Percentiles rank a stretch among this genome's conserved stretches.
These are phyloP conservation scores for Pangasius macronema DNA, from an alignment of 2,797 vertebrate species.

Conservation along the genomic window DNA sequence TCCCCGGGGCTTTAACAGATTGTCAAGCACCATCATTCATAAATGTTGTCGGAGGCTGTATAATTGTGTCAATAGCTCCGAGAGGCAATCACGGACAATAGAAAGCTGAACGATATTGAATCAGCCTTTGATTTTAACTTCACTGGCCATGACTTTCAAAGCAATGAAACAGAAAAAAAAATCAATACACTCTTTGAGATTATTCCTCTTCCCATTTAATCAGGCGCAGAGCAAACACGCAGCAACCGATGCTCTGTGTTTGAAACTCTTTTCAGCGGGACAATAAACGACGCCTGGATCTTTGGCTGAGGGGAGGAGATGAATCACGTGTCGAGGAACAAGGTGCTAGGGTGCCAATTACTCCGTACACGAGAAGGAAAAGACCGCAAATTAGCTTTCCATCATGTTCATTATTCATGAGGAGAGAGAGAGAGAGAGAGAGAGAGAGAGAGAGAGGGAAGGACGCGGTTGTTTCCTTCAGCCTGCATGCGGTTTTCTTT, in stretches of 20 bases:
- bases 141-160: neutral
- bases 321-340: conserved; percentile 58
- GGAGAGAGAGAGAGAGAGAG: conserved; percentile 1
- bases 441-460: conserved; percentile 10
- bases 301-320: conserved; percentile 45
- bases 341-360: conserved; percentile 37
- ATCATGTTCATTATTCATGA: conserved; percentile 36
- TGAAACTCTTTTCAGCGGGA: conserved; percentile 39
- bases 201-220: conserved; percentile 27
- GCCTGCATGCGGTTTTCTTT: neutral
- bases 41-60: neutral
- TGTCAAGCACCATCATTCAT: neutral
- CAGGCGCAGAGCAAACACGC: conserved; percentile 9
- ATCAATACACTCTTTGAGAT: conserved; percentile 11
- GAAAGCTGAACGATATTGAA: conserved; percentile 2
- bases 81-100: neutral
- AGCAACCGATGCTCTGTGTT: neutral
- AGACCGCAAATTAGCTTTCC: conserved; percentile 59
- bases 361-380: conserved; percentile 36
- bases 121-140: conserved; percentile 21
- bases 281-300: conserved; percentile 64
- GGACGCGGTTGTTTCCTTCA: neutral
- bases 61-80: neutral
- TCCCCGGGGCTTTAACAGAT: conserved; percentile 5
- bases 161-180: neutral